Evolutionary conservation across 2,797 vertebrate genomes (phyloP).

Genomic region (Uromys caudimaculatus): DNA sequence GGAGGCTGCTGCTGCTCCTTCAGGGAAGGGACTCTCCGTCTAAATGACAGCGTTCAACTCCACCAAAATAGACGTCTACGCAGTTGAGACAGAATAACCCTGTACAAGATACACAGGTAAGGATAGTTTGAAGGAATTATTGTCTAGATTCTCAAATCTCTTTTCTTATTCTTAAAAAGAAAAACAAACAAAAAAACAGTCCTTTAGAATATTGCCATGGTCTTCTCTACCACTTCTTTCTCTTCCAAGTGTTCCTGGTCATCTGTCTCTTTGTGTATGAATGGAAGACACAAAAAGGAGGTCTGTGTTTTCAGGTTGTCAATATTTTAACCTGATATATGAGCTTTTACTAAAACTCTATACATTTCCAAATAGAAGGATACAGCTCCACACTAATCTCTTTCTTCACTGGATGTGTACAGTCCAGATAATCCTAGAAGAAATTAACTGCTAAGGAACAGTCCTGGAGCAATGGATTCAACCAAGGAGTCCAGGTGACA

Average conservation of each 20-base stretch:
- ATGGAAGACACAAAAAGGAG: neutral
- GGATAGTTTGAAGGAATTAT: constrained; percentile 18
- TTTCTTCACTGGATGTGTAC: neutral
- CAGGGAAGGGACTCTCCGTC: neutral
- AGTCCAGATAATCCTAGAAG: neutral
- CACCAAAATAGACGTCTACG: neutral
- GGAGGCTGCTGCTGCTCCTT: neutral
- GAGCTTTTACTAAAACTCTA: neutral
- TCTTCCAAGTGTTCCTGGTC: neutral
- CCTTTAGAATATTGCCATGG: neutral
- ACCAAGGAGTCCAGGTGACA: neutral
- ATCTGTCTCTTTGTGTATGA: neutral
- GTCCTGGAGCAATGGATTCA: neutral
- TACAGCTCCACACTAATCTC: neutral
- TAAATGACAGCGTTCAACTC: neutral
- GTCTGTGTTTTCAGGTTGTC: neutral
- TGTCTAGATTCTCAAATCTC: constrained; percentile 33
- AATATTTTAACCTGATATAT: neutral
- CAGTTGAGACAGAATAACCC: neutral
- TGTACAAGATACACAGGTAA: neutral
- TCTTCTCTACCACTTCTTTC: neutral
- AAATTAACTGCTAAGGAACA: neutral
- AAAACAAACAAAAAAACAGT: neutral
- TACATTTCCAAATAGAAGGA: neutral
- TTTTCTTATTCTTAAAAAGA: neutral